A percentile compares a stretch with the other conserved stretches of the same genome.
These are phyloP conservation scores for Sebastes jordani DNA, from an alignment of 2,797 vertebrate species.

Conservation along the genomic window DNA sequence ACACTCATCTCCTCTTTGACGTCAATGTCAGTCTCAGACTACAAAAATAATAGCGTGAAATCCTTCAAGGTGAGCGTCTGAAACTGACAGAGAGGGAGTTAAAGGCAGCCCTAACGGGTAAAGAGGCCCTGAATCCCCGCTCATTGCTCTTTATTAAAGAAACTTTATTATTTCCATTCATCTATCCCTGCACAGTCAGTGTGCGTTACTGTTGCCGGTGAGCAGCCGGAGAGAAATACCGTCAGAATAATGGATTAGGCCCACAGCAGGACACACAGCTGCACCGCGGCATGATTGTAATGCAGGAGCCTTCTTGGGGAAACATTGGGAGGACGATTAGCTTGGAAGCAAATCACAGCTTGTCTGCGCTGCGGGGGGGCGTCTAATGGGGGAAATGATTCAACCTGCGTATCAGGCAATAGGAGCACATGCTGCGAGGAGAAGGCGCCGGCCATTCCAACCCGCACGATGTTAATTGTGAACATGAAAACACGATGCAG, in stretches of 20 bases:
- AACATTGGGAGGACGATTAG: constrained; percentile 58
- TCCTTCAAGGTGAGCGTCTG: constrained; percentile 17
- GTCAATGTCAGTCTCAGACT: not conserved
- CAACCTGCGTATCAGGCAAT: constrained; percentile 27
- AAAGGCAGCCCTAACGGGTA: constrained; percentile 25
- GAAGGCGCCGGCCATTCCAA: not conserved
- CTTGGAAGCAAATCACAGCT: constrained; percentile 63
- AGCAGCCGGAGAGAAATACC: constrained; percentile 39
- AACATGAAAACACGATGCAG: not conserved
- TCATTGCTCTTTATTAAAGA: constrained; percentile 19
- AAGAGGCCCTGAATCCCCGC: constrained; percentile 25
- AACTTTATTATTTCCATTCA: constrained; percentile 24
- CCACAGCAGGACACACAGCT: constrained; percentile 57
- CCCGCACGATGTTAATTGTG: not conserved
- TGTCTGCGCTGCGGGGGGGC: constrained; percentile 34
- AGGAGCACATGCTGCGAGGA: constrained; percentile 7
- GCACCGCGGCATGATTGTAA: constrained; percentile 46
- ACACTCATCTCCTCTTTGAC: not conserved
- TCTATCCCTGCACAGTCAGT: constrained; percentile 17
- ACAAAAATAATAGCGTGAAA: not conserved
- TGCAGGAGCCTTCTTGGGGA: constrained; percentile 53
- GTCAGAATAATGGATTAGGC: constrained; percentile 59
- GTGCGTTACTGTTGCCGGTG: constrained; percentile 13
- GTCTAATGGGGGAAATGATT: constrained; percentile 56
- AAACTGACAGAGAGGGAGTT: constrained; percentile 7